phyloP scores from a whole-genome alignment of 2,113 vertebrate species.

The Xenotilapia leptura region DNA sequence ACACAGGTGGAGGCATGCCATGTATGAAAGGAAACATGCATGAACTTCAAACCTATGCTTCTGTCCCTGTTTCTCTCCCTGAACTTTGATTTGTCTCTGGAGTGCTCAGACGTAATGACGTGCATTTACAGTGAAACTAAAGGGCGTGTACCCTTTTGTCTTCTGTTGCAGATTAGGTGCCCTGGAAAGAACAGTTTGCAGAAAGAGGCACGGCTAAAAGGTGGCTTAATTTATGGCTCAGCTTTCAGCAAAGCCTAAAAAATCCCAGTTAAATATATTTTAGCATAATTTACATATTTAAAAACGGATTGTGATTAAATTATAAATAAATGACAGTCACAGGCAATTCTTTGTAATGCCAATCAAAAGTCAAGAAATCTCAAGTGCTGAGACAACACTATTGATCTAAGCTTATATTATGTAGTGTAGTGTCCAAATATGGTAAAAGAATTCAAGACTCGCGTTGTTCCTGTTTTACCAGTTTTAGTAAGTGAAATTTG shows the following conservation, averaged over 20 bases:
- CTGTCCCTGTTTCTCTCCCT: background rate
- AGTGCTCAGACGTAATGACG: background rate
- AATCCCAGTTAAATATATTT: background rate
- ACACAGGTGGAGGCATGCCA: background rate
- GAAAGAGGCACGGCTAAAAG: background rate
- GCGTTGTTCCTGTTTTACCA: background rate
- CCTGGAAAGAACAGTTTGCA: background rate
- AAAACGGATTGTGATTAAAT: background rate
- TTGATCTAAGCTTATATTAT: background rate
- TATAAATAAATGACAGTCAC: background rate
- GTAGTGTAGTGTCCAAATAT: background rate
- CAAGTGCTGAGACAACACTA: background rate
- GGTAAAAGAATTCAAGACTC: background rate
- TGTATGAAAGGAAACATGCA: background rate
- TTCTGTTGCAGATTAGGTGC: background rate
- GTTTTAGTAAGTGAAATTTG: background rate
- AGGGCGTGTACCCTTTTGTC: background rate
- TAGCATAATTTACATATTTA: background rate
- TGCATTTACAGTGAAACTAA: background rate
- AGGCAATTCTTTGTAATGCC: background rate
- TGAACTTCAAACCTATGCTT: background rate
- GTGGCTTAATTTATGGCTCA: background rate
- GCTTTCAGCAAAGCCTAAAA: background rate
- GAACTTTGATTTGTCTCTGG: conserved; percentile 25
- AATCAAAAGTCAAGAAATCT: background rate